phyloP scores from a whole-genome alignment of 2,888 invertebrate species.

The Drosophila trichaetosa region DNA sequence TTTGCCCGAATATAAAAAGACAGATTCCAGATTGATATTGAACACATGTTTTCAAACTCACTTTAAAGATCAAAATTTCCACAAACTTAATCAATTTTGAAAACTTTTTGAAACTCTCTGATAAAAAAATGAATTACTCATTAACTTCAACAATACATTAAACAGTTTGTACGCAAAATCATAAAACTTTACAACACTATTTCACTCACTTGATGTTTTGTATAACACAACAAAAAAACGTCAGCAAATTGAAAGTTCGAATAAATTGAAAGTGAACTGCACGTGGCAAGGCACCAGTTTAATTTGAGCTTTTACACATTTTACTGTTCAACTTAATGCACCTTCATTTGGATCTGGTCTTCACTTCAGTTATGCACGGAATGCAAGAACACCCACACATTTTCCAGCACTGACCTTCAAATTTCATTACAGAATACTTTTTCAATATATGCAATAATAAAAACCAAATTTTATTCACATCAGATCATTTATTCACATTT shows the following conservation, averaged over 20 bases:
- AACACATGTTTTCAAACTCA: neutral
- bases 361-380: neutral
- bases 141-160: neutral
- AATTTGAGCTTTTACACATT: neutral
- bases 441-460: neutral
- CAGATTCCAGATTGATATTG: neutral
- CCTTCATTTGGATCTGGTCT: neutral
- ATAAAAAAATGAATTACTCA: neutral
- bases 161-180: neutral
- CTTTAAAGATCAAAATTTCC: neutral
- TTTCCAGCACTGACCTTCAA: conserved; percentile 45
- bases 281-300: neutral
- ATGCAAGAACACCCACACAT: conserved; percentile 10
- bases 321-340: neutral
- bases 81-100: neutral
- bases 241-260: neutral
- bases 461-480: neutral
- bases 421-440: conserved; percentile 4
- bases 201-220: too few relatives aligned
- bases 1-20: neutral
- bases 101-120: neutral
- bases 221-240: neutral
- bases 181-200: neutral
- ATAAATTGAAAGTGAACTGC: neutral
- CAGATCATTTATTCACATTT: conserved; percentile 10